These are phyloP conservation scores for Psittacus erithacus DNA, from an alignment of 2,113 vertebrate species.

Conservation along the genomic window DNA sequence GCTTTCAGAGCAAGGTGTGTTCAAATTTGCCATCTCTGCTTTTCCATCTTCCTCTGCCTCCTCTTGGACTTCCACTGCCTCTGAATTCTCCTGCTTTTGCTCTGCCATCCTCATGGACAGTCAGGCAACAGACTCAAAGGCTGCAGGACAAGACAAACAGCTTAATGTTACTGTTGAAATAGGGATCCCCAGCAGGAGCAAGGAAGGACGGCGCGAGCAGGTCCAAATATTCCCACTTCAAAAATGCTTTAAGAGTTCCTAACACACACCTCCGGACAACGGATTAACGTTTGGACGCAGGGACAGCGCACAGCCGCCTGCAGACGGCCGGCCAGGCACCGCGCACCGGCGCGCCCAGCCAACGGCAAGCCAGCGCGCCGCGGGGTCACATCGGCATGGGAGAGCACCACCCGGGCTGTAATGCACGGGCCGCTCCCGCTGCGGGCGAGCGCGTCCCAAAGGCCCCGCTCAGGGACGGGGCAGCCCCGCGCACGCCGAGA, in stretches of 20 bases:
- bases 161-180: not conserved
- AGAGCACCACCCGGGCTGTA: too few relatives aligned
- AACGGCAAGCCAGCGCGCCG: too few relatives aligned
- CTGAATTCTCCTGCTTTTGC: not conserved
- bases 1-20: not conserved
- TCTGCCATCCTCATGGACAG: not conserved
- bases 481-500: too few relatives aligned
- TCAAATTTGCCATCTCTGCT: not conserved
- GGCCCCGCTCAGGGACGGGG: too few relatives aligned
- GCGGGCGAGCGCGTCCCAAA: too few relatives aligned
- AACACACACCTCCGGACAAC: too few relatives aligned
- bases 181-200: not conserved
- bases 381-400: too few relatives aligned
- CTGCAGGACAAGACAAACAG: not conserved
- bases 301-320: not conserved
- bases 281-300: rapidly evolving
- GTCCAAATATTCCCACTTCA: not conserved
- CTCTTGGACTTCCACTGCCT: not conserved
- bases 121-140: not conserved
- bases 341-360: too few relatives aligned
- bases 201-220: not conserved
- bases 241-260: not conserved
- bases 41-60: not conserved
- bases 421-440: too few relatives aligned
- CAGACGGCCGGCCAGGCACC: too few relatives aligned